These are phyloP conservation scores for Takifugu ocellatus DNA, from an alignment of 2,797 vertebrate genomes.

Conservation along the genomic window DNA sequence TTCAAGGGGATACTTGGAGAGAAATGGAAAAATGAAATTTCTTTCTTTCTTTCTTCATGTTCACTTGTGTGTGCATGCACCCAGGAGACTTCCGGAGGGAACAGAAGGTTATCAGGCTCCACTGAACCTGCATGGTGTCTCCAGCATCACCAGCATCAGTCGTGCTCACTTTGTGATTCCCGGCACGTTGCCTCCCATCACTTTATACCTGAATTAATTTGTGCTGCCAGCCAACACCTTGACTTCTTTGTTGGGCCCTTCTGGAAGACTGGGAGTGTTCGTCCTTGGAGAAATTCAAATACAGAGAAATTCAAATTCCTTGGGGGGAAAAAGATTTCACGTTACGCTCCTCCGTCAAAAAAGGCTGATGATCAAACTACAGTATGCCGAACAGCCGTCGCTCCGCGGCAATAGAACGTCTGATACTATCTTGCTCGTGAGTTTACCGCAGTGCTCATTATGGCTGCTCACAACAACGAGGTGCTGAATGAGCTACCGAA, in stretches of 20 bases:
- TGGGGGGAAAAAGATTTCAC: not conserved
- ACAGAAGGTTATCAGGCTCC: not conserved
- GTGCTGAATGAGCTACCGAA: too few species aligned
- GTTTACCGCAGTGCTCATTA: too few species aligned
- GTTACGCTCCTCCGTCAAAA: too few species aligned
- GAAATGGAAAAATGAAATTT: not conserved
- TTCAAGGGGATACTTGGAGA: too few species aligned
- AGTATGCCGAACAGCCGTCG: too few species aligned
- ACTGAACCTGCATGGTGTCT: conserved; percentile 1
- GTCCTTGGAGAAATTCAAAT: not conserved
- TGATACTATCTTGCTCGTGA: too few species aligned
- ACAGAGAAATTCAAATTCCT: not conserved
- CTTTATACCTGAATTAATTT: conserved; percentile 3
- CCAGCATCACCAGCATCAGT: not conserved
- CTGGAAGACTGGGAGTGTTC: not conserved
- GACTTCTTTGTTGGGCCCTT: not conserved
- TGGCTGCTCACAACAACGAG: too few species aligned
- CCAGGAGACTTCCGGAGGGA: not conserved
- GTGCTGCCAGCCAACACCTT: conserved; percentile 1
- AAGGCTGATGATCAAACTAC: too few species aligned
- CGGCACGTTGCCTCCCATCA: conserved; percentile 33
- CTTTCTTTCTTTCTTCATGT: not conserved
- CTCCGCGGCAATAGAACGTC: too few species aligned
- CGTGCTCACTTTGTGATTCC: conserved; percentile 12
- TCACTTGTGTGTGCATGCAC: too few species aligned